Evolutionary conservation across 2,113 vertebrate genomes (phyloP), one percentile per base, ranked within the genome.

Genomic region (Zootoca vivipara): DNA sequence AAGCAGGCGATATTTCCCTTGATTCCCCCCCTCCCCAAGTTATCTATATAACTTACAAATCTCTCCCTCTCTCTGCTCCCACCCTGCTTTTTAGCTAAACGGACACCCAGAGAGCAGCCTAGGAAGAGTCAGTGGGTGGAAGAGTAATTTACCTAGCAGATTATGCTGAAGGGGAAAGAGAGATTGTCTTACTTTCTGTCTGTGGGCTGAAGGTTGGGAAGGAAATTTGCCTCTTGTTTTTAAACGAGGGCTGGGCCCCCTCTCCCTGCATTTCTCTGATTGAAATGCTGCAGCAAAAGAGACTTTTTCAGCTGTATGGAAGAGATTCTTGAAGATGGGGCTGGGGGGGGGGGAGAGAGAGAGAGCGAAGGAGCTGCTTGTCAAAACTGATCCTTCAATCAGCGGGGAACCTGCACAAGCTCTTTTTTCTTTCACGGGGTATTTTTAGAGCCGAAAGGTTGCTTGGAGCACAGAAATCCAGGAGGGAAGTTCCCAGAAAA

Each of bases 121-220:
- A 16, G 67, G 46, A 62, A 38, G 18, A 81, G 28, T 28, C 35
- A 64, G 86, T 52, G 70, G 69, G 38, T 42, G 86, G 79, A 64
- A 82, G 73, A 46, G 86, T 82, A 64, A 74, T 87, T 87, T 87
- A 64, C 69, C 58, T 74, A 1, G 35, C 67, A 64, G 80, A 87
- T 74, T 74, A 26, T 8, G 16, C 69, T 65, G 56, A 46, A 56
- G 28, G 38, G 80, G 79, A 74, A 74, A 52, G 46, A 46, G 46
- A 62, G 80, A 42, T 64, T 82, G 56, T 74, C 79, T 82, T 82
- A 42, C 79, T 75, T 52, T 30, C 75, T 74, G 56, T 75, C 79
- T 26, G 70, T 75, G 79, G 79, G 86, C 12, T 87, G 86, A 75
- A 46, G 56, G 22, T 30, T 75, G 56, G 10, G 70, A 18, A 75